Evolutionary conservation across 2,888 invertebrate species (phyloP).

Genomic region (Phlogophora meticulosa): DNA sequence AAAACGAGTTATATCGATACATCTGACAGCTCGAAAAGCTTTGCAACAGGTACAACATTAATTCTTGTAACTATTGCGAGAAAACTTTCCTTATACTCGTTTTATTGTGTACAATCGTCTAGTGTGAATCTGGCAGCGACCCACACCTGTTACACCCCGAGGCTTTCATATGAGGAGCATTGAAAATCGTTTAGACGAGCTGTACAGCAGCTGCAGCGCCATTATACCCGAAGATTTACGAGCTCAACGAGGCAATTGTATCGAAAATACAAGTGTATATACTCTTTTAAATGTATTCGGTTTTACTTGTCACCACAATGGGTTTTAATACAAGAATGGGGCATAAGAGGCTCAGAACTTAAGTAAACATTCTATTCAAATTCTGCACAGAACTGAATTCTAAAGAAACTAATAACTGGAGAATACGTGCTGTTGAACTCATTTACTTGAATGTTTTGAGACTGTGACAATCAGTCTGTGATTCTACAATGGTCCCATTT

Average conservation of each 20-base stretch:
- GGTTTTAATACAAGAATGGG: background rate
- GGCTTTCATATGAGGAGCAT: slow-evolving; percentile 18
- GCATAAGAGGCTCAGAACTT: background rate
- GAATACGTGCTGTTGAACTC: slow-evolving; percentile 11
- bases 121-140: slow-evolving; percentile 20
- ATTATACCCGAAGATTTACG: slow-evolving; percentile 55
- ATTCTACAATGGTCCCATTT: slow-evolving; percentile 25
- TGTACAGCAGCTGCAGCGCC: slow-evolving; percentile 34
- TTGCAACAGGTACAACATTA: slow-evolving; percentile 24
- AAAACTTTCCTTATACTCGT: background rate
- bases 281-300: background rate
- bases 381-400: background rate
- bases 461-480: slow-evolving; percentile 32
- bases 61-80: background rate
- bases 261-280: slow-evolving; percentile 7
- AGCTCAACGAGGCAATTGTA: slow-evolving; percentile 11
- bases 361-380: background rate
- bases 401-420: background rate
- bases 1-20: too few relatives aligned
- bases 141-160: slow-evolving; percentile 55
- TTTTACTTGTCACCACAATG: background rate
- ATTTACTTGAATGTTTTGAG: slow-evolving; percentile 21
- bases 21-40: background rate
- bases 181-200: slow-evolving; percentile 48
- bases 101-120: slow-evolving; percentile 7